Base-by-base conservation (phyloP, 2,113 vertebrate genomes). In the Lanius ludovicianus region DNA sequence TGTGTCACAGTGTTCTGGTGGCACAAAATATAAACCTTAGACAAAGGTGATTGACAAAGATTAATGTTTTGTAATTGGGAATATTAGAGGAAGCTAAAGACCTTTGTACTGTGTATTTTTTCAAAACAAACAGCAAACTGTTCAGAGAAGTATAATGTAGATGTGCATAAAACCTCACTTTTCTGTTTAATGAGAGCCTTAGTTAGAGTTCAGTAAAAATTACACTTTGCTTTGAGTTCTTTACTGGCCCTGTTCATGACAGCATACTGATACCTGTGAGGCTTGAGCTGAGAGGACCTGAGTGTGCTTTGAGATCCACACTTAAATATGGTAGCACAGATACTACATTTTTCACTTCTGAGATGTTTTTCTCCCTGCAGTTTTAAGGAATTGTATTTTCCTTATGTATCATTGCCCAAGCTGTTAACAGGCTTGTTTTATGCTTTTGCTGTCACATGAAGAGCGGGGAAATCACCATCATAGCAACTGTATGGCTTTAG, bases 361-460 rank as follows among this genome's bases (percentile, higher is more conserved):
- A 77, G 77, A 37, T 89, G 39, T 21, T 83, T 83, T 90, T 19
- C 9, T 9, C 11, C 33, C 42, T 89, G 69, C 88, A 93, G 93
- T 81, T 70, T 74, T 33, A 49, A 84, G 73, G 71, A 86, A 74
- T 71, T 65, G 31, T 75, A 76, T 64, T 33, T 79, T 78, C 37
- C 17, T 56, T 56, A 44, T 76, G 39, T 53, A 86, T 30, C 50
- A 50, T 59, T 81, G 42, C 69, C 42, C 15, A 39, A 11, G 25
- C 59, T 91, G 71, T 92, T 93, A 87, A 55, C 75, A 44, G n/a
- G 39, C 60, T 90, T 93, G 63, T 62, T 78, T 79, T 83, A n/a
- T 70, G 71, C 84, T 70, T 87, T 90, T 15, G 11, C 77, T 94
- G 77, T 94, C 74, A 73, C 41, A 42, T 35, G 31, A 76, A 96